These are phyloP conservation scores for Caenorhabditis zanzibari DNA, from an alignment of 2,888 invertebrate genomes.

Conservation along the genomic window DNA sequence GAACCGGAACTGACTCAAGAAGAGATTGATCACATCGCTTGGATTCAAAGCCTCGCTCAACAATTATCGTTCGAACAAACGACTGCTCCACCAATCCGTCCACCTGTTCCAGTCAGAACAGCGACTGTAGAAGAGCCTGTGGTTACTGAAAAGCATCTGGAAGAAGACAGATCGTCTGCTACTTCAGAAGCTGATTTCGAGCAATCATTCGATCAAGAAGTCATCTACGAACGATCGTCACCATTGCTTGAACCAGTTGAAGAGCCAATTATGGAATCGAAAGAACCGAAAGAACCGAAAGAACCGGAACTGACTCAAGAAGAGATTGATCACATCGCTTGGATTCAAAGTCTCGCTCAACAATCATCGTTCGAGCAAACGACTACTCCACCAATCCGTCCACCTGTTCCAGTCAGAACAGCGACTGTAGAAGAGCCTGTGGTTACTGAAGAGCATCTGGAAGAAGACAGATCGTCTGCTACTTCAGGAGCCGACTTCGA, in stretches of 20 bases:
- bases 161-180: slow-evolving; percentile 29
- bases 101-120: slow-evolving; percentile 1
- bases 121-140: slow-evolving; percentile 20
- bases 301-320: slow-evolving; percentile 71
- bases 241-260: slow-evolving; percentile 12
- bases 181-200: slow-evolving; percentile 58
- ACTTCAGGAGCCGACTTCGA: too few species aligned
- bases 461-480: too few species aligned
- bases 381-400: slow-evolving; percentile 9
- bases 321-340: slow-evolving; percentile 71
- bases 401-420: slow-evolving; percentile 28
- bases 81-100: background rate
- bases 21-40: slow-evolving; percentile 52
- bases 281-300: slow-evolving; percentile 25
- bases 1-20: slow-evolving; percentile 67
- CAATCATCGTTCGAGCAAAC: slow-evolving; percentile 62
- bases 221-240: slow-evolving; percentile 3
- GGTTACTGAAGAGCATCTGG: too few species aligned
- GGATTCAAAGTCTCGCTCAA: slow-evolving; percentile 53
- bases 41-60: slow-evolving; percentile 36
- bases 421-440: too few species aligned
- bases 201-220: slow-evolving; percentile 47
- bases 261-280: slow-evolving; percentile 21
- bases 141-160: background rate
- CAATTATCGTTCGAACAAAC: slow-evolving; percentile 31